These are phyloP conservation scores for Sebastes umbrosus DNA, from an alignment of 2,797 vertebrate genomes.

Conservation along the genomic window DNA sequence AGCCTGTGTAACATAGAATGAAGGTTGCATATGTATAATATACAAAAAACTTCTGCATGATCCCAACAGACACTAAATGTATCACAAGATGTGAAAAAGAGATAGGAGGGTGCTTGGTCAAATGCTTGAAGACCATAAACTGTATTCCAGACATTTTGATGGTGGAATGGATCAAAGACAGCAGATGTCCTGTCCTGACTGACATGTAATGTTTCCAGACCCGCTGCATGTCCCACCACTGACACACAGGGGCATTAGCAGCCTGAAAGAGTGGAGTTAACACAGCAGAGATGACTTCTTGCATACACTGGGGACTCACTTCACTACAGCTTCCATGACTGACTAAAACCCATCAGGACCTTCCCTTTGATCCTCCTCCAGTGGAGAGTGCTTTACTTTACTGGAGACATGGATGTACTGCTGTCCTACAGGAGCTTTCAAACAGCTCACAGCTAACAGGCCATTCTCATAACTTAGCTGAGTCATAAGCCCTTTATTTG, in stretches of 20 bases:
- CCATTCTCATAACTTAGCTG: conserved; percentile 49
- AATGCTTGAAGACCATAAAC: conserved; percentile 22
- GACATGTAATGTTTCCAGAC: conserved; percentile 49
- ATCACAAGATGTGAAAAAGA: conserved; percentile 21
- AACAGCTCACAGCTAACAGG: conserved; percentile 28
- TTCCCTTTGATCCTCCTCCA: conserved; percentile 68
- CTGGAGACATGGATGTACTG: conserved; percentile 34
- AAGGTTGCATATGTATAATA: background rate
- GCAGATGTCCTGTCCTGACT: conserved; percentile 50
- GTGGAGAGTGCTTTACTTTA: conserved; percentile 45
- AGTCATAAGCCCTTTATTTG: conserved; percentile 49
- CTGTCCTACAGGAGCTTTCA: conserved; percentile 47
- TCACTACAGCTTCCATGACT: conserved; percentile 43
- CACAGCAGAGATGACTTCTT: conserved; percentile 33
- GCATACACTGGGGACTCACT: conserved; percentile 44
- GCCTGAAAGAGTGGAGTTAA: conserved; percentile 41
- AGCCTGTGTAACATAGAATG: background rate
- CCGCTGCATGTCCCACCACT: conserved; percentile 24
- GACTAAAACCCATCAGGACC: conserved; percentile 45
- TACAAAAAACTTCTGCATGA: background rate
- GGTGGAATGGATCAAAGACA: conserved; percentile 44
- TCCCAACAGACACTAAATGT: conserved; percentile 16
- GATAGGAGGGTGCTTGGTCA: background rate
- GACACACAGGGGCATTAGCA: conserved; percentile 36
- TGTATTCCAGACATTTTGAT: conserved; percentile 34